Evolutionary conservation across 1,140 invertebrate genomes (phyloP).

Genomic region (Drosophila sucinea): DNA sequence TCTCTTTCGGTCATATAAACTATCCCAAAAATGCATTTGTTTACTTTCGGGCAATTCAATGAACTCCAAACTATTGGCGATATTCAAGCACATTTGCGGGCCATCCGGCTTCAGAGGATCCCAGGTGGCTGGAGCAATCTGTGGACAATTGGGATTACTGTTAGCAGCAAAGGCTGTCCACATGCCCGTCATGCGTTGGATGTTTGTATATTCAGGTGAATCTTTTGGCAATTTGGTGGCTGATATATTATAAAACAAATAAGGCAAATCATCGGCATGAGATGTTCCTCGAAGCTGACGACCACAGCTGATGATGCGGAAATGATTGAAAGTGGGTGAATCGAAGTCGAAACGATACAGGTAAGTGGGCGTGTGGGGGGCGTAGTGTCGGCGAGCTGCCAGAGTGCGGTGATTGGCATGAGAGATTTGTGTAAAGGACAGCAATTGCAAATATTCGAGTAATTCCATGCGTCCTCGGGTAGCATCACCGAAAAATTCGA

Average conservation of each 20-base stretch:
- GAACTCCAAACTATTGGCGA: slow-evolving; percentile 67
- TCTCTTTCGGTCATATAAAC: slow-evolving; percentile 57
- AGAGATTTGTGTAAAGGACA: slow-evolving; percentile 76
- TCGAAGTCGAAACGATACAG: slow-evolving; percentile 84
- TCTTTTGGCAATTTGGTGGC: slow-evolving; percentile 77
- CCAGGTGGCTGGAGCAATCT: slow-evolving; percentile 46
- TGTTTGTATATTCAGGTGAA: slow-evolving; percentile 69
- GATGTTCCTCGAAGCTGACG: slow-evolving; percentile 75
- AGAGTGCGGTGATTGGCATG: slow-evolving; percentile 74
- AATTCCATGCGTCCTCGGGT: slow-evolving; percentile 51
- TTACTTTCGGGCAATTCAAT: slow-evolving; percentile 78
- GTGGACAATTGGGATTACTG: slow-evolving; percentile 63
- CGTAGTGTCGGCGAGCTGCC: slow-evolving; percentile 53
- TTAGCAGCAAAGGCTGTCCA: slow-evolving; percentile 82
- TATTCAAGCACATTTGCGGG: slow-evolving; percentile 75
- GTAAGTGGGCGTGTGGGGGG: slow-evolving; percentile 80
- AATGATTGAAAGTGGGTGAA: slow-evolving; percentile 63
- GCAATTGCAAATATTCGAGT: slow-evolving; percentile 57
- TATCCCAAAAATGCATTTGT: slow-evolving; percentile 82
- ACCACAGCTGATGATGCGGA: slow-evolving; percentile 75
- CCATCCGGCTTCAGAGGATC: slow-evolving; percentile 37
- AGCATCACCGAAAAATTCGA: slow-evolving; percentile 51
- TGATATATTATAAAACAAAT: slow-evolving; percentile 85
- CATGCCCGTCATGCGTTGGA: slow-evolving; percentile 76
- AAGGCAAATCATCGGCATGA: slow-evolving; percentile 87